These are phyloP conservation scores for Isurus oxyrinchus DNA, from an alignment of 2,113 vertebrate species.

Conservation along the genomic window DNA sequence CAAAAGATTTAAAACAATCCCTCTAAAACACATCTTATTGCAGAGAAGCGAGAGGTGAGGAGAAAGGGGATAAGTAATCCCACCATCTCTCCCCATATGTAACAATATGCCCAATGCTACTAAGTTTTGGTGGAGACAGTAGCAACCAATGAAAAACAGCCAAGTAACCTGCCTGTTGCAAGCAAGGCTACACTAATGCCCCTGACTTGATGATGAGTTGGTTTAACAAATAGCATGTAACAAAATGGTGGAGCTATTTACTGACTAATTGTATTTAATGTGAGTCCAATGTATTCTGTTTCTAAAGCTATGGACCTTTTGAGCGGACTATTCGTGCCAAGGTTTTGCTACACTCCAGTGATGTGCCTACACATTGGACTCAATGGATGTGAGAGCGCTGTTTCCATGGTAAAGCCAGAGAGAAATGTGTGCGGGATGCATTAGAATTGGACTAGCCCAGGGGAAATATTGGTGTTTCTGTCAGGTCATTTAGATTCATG, in stretches of 20 bases:
- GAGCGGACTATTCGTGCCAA: neutral
- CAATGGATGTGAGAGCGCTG: neutral
- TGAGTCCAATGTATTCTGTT: neutral
- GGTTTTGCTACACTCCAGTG: neutral
- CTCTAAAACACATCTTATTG: too few relatives aligned
- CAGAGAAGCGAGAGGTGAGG: too few relatives aligned
- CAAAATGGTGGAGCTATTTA: neutral
- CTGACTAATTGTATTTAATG: neutral
- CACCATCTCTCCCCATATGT: too few relatives aligned
- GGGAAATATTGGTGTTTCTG: neutral
- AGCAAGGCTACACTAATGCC: neutral
- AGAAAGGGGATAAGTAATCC: too few relatives aligned
- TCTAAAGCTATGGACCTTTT: neutral
- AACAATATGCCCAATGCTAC: neutral
- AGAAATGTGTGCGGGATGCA: neutral
- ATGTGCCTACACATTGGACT: neutral
- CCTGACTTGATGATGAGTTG: neutral
- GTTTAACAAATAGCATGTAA: neutral
- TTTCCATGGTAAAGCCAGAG: neutral
- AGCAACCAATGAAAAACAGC: neutral
- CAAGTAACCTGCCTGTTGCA: neutral
- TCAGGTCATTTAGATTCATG: conserved; percentile 17
- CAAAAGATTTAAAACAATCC: too few relatives aligned
- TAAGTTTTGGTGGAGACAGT: neutral
- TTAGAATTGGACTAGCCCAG: neutral